Evolutionary conservation across 2,113 vertebrate species (phyloP).

Genomic region (Poeciliopsis prolifica): DNA sequence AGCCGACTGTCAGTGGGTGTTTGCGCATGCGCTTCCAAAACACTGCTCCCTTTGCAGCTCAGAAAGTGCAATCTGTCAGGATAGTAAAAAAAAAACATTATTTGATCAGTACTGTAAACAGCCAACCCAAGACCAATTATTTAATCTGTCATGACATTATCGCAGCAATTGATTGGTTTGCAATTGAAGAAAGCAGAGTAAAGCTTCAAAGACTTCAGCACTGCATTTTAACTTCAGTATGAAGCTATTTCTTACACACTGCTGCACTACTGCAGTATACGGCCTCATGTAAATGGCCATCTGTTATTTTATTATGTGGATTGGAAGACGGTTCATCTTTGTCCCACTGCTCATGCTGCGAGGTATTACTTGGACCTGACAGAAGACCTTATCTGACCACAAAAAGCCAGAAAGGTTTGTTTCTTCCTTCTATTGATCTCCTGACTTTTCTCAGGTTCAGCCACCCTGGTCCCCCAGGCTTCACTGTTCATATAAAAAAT

Average conservation of each 20-base stretch:
- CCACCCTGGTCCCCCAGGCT: slow-evolving; percentile 53
- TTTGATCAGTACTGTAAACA: slow-evolving; percentile 29
- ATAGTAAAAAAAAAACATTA: neutral
- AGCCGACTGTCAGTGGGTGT: slow-evolving; percentile 35
- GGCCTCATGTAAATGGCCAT: slow-evolving; percentile 14
- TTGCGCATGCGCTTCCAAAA: slow-evolving; percentile 44
- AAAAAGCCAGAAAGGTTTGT: slow-evolving; percentile 1
- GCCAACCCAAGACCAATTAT: slow-evolving; percentile 13
- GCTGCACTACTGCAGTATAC: slow-evolving; percentile 4
- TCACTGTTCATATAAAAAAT: slow-evolving; percentile 3
- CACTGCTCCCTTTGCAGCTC: slow-evolving; percentile 26
- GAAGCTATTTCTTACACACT: neutral
- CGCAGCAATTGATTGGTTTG: slow-evolving; percentile 8
- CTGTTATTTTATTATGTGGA: slow-evolving; percentile 18
- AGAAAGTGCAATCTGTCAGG: slow-evolving; percentile 12
- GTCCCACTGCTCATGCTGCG: neutral
- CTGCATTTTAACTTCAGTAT: neutral
- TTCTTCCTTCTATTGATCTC: slow-evolving; percentile 27
- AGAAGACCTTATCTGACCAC: slow-evolving; percentile 30
- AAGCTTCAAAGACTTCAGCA: neutral
- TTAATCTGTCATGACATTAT: slow-evolving; percentile 12
- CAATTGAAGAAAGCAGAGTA: slow-evolving; percentile 2
- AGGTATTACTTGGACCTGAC: slow-evolving; percentile 9
- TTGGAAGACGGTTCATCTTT: slow-evolving; percentile 8
- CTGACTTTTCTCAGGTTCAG: slow-evolving; percentile 20